A percentile compares a stretch with the other conserved stretches of the same genome.
These are phyloP conservation scores for Lathamus discolor DNA, from an alignment of 2,113 vertebrate genomes.

Conservation along the genomic window DNA sequence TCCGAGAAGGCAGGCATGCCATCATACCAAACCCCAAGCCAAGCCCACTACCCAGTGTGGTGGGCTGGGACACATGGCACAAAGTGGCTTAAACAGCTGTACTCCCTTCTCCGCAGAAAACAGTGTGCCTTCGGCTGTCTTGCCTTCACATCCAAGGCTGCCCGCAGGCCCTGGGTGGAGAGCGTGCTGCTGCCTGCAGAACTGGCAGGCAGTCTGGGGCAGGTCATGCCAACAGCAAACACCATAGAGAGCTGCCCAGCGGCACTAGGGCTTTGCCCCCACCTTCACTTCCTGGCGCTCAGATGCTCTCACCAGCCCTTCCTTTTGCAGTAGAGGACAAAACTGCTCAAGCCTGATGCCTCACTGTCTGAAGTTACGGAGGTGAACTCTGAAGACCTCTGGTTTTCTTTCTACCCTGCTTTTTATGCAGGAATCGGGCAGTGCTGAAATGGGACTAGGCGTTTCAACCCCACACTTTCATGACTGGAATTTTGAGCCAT, in stretches of 20 bases:
- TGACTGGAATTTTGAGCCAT: constrained; percentile 25
- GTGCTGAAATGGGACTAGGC: neutral
- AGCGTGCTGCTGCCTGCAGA: neutral
- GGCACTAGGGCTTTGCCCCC: neutral
- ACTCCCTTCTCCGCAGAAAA: neutral
- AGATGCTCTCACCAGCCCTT: neutral
- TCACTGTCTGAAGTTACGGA: rapidly evolving
- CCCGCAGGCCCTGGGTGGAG: too few relatives aligned
- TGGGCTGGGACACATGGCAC: neutral
- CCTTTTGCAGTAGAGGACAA: neutral
- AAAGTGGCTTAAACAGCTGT: neutral
- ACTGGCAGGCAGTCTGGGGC: too few relatives aligned
- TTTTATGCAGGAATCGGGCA: neutral
- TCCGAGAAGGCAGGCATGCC: neutral
- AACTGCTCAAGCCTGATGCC: neutral
- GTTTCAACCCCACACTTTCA: neutral
- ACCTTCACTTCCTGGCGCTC: neutral
- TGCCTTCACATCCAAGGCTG: neutral
- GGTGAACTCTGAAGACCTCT: neutral
- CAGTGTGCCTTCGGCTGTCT: neutral
- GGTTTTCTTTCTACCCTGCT: neutral
- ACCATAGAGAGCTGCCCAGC: neutral
- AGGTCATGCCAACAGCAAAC: neutral
- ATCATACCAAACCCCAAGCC: neutral
- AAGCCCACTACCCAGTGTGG: neutral